Evolutionary conservation across 2,888 invertebrate species (phyloP).

Genomic region (Orchesellides sinensis): DNA sequence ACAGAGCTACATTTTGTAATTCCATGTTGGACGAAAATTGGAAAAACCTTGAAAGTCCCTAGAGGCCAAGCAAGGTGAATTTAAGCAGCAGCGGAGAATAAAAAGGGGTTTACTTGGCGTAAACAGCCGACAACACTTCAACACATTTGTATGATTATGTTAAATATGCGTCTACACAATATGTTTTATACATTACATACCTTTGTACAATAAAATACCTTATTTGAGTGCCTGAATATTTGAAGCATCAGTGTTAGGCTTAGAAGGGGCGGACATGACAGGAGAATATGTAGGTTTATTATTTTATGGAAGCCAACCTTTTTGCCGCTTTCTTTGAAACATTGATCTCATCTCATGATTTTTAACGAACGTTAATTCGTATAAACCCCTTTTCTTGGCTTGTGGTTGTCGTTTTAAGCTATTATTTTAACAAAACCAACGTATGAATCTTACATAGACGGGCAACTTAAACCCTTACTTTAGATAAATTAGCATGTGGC

Average conservation of each 20-base stretch:
- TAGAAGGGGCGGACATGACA: constrained; percentile 42
- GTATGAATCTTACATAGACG: no score
- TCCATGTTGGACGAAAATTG: constrained; percentile 15
- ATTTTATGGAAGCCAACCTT: constrained; percentile 59
- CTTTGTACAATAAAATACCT: not conserved
- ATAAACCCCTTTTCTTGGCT: no score
- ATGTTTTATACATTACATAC: not conserved
- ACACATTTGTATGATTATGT: constrained; percentile 8
- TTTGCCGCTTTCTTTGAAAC: constrained; percentile 48
- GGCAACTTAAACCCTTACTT: no score
- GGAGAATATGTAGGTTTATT: constrained; percentile 57
- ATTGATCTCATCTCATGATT: constrained; percentile 12
- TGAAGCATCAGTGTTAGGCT: no score
- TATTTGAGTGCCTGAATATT: no score
- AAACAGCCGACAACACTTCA: constrained; percentile 34
- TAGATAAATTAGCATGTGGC: no score
- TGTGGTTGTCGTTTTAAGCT: no score
- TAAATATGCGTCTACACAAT: no score
- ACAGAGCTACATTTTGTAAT: no score
- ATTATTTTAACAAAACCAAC: no score
- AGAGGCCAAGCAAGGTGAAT: constrained; percentile 34
- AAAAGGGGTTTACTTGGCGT: constrained; percentile 3
- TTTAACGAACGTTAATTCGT: constrained; percentile 5
- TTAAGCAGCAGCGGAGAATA: constrained; percentile 9
- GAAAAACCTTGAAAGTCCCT: constrained; percentile 29